A percentile compares a stretch with the other conserved stretches of the same genome.
These are phyloP conservation scores for Xyliphius kryptos DNA, from an alignment of 2,113 vertebrate genomes.

Conservation along the genomic window DNA sequence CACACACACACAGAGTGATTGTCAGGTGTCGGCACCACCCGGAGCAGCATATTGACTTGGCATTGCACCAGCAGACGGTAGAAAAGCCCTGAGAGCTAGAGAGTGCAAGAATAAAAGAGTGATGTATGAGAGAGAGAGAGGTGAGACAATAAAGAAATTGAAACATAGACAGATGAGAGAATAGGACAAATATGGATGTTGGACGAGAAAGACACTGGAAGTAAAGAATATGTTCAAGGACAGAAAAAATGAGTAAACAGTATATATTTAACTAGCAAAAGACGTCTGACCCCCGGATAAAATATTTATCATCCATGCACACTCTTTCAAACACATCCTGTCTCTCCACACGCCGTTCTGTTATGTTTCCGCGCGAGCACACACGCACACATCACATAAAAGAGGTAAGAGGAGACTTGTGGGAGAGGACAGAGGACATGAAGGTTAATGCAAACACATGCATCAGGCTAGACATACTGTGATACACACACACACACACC, in stretches of 20 bases:
- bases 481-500: constrained; percentile 11
- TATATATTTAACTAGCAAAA: constrained; percentile 19
- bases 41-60: constrained; percentile 43
- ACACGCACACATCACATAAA: constrained; percentile 5
- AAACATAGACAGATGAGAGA: constrained; percentile 27
- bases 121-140: neutral
- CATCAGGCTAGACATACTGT: constrained; percentile 28
- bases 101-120: constrained; percentile 11
- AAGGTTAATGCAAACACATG: constrained; percentile 41
- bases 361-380: neutral
- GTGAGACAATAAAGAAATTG: neutral
- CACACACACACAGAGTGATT: constrained; percentile 15
- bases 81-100: constrained; percentile 9
- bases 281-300: constrained; percentile 20
- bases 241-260: constrained; percentile 31
- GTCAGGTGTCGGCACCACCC: constrained; percentile 34
- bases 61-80: constrained; percentile 31
- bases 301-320: constrained; percentile 35
- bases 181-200: too few species aligned
- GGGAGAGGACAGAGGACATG: constrained; percentile 35
- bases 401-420: constrained; percentile 35
- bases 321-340: constrained; percentile 14
- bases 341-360: neutral
- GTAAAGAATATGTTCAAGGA: constrained; percentile 5
- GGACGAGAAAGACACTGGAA: constrained; percentile 3